Base-by-base conservation (phyloP, 2,797 vertebrate genomes). In the Danio kyathit region DNA sequence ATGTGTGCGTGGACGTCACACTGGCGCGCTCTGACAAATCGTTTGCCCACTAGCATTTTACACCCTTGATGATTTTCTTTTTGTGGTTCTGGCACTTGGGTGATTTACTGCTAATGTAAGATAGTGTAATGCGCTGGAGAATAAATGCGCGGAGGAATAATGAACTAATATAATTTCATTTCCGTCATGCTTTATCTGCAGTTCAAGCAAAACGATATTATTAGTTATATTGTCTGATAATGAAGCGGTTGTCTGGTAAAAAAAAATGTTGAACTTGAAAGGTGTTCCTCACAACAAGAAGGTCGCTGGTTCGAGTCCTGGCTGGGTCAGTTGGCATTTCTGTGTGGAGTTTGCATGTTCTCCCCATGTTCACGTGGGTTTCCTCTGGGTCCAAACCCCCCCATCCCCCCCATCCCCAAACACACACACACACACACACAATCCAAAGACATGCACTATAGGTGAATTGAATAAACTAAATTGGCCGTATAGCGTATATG, bases 1-100 rank as follows among this genome's bases (percentile, higher is more conserved):
- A 79, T 70, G 80, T 80, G 78, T 29, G 29, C 29, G 29, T 77
- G 78, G 66, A 63, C 75, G 63, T 82, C 56, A 81, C 77, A 73
- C 70, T 43, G 69, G 11, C 40, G 29, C 29, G 2, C 67, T 74
- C 21, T 65, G 67, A 82, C 59, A 74, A 82, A 82, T 80, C 0
- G 78, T 82, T 74, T 57, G 48, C 60, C 78, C 66, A 19, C 49
- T 52, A 73, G 60, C 78, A 57, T 80, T 80, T 29, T 57, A 56
- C 16, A 49, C 59, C 70, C 2, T 49, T 13, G 78, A 80, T 80
- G 57, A 72, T 60, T 71, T 29, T 83, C 3, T 65, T 46, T 77
- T 64, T 70, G 64, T 57, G 67, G 56, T 52, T 6, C 5, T 48
- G 69, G 4, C 69, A 60, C 40, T 46, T 19, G 11, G 61, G 49